A percentile compares a stretch with the other conserved stretches of the same genome.
These are phyloP conservation scores for Miichthys miiuy DNA, from an alignment of 2,797 vertebrate genomes.

Conservation along the genomic window DNA sequence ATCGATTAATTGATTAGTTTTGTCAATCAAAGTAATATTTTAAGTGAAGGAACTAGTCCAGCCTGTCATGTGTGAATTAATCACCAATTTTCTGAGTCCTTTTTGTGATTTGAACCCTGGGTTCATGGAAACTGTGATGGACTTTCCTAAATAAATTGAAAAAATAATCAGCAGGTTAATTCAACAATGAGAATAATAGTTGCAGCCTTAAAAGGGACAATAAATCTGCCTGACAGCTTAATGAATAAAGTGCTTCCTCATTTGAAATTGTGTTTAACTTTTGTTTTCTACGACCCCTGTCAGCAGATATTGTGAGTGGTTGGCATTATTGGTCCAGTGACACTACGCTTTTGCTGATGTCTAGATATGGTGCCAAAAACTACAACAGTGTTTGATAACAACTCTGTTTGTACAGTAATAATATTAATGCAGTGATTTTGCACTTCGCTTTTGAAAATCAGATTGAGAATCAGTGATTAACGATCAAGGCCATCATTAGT, in stretches of 20 bases:
- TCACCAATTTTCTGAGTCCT: background rate
- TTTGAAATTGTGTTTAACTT: conserved; percentile 10
- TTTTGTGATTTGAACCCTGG: background rate
- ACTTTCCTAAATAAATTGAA: background rate
- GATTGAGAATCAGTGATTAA: background rate
- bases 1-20: background rate
- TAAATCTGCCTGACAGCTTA: conserved; percentile 5
- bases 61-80: background rate
- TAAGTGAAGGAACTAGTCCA: background rate
- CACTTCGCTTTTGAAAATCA: conserved; percentile 17
- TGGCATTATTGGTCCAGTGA: conserved; percentile 7
- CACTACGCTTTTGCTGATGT: conserved; percentile 30
- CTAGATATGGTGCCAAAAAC: conserved; percentile 7
- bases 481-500: conserved; percentile 3
- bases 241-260: background rate
- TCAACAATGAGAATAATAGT: background rate
- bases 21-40: background rate
- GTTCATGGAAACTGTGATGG: background rate
- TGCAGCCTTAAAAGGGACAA: background rate
- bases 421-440: conserved; percentile 41
- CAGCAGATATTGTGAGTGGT: conserved; percentile 14
- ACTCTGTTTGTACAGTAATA: conserved; percentile 4
- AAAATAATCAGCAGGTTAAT: conserved; percentile 13
- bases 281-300: conserved; percentile 7
- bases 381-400: conserved; percentile 9